Percentiles rank a stretch among this genome's conserved stretches.
Evolutionary conservation across 2,888 invertebrate species (phyloP).

Genomic region (Aspidiotus destructor): DNA sequence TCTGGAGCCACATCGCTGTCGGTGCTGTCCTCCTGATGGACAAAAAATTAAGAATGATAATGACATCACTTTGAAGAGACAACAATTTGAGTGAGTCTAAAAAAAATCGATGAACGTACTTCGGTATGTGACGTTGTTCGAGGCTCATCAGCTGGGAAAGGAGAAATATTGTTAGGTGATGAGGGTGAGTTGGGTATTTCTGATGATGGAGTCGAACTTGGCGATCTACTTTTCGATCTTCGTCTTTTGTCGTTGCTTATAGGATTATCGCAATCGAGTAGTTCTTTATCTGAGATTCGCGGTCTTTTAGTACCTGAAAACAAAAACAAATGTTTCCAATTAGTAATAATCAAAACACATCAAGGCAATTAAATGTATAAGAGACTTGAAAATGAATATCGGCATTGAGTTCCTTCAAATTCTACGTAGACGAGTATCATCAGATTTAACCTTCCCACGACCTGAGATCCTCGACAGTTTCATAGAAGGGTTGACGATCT

Average conservation of each 20-base stretch:
- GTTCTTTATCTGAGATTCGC: slow-evolving; percentile 35
- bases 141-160: slow-evolving; percentile 24
- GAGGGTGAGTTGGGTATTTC: slow-evolving; percentile 29
- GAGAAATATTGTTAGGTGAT: slow-evolving; percentile 15
- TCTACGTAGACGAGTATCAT: no score
- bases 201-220: slow-evolving; percentile 25
- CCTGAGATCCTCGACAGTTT: no score
- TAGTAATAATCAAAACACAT: neutral
- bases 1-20: slow-evolving; percentile 49
- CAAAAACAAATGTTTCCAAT: neutral
- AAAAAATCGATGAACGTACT: neutral
- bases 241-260: slow-evolving; percentile 24
- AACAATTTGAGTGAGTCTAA: neutral
- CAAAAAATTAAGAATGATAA: neutral
- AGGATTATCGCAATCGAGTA: slow-evolving; percentile 20
- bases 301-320: slow-evolving; percentile 35
- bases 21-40: slow-evolving; percentile 38
- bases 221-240: slow-evolving; percentile 30
- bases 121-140: slow-evolving; percentile 23
- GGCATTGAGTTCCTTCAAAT: no score
- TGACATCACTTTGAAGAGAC: neutral
- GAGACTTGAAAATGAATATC: no score
- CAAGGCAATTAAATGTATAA: no score
- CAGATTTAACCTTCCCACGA: no score
- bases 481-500: no score